Evolutionary conservation across 1,140 invertebrate genomes (phyloP).

Genomic region (Polyergus mexicanus): DNA sequence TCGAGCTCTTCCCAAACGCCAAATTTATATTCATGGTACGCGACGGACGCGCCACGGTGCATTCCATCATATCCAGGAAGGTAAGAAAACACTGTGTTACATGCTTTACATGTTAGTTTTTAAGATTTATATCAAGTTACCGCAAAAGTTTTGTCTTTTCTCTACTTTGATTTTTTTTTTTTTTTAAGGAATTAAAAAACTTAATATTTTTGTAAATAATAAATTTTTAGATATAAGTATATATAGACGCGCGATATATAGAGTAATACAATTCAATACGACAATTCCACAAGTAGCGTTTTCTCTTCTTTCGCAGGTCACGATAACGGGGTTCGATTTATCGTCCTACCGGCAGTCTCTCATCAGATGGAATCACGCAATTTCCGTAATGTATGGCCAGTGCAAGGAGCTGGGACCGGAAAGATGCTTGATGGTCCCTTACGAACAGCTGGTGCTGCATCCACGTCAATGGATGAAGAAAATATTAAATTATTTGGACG

Average conservation of each 20-base stretch:
- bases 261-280: background rate
- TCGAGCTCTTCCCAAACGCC: conserved; percentile 93
- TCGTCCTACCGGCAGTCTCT: conserved; percentile 97
- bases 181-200: background rate
- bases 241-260: background rate
- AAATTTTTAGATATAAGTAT: background rate
- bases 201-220: too few species aligned
- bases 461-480: conserved; percentile 95
- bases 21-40: conserved; percentile 99
- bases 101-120: background rate
- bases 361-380: conserved; percentile 98
- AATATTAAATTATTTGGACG: conserved; percentile 96
- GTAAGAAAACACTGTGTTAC: conserved; percentile 82
- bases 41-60: conserved; percentile 98
- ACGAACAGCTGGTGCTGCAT: conserved; percentile 98
- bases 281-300: background rate
- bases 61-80: conserved; percentile 99
- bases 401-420: conserved; percentile 95
- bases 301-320: conserved; percentile 89
- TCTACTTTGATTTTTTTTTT: background rate
- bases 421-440: conserved; percentile 96
- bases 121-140: conserved; percentile 6
- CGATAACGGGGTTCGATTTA: conserved; percentile 99
- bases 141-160: conserved; percentile 2
- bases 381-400: conserved; percentile 97